Conservation (phyloP, 2,113 vertebrate genomes). For the Sceloporus tristichus region DNA sequence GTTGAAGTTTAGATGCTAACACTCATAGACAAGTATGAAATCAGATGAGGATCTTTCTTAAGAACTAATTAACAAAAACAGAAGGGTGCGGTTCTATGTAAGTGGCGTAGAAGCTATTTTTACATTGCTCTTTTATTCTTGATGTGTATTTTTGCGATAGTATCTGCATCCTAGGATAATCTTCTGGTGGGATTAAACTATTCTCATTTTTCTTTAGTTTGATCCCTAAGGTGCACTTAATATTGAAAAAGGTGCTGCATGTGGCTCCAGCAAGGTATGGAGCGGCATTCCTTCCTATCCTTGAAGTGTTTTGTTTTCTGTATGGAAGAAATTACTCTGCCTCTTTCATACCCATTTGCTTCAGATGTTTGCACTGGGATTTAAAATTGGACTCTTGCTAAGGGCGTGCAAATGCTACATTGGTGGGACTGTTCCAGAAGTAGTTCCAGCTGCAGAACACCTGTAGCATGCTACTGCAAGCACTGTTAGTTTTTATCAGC, state of each 20-base stretch:
- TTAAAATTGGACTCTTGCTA: slow-evolving; percentile 7
- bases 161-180: neutral
- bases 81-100: neutral
- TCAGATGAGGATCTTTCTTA: neutral
- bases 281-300: too few relatives aligned
- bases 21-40: neutral
- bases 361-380: neutral
- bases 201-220: neutral
- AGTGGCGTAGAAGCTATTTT: neutral
- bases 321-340: neutral
- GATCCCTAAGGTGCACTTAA: neutral
- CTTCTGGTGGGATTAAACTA: neutral
- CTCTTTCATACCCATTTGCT: neutral
- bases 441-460: slow-evolving; percentile 3
- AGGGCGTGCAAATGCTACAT: slow-evolving; percentile 7
- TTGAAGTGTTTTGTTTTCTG: neutral
- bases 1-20: neutral
- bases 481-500: neutral
- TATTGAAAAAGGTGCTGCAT: neutral
- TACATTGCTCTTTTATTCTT: neutral
- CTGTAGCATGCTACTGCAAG: slow-evolving; percentile 2
- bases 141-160: neutral
- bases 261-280: neutral
- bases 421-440: neutral
- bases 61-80: neutral